Conservation (phyloP, 1,140 invertebrate genomes). For the Drosophila bocki region DNA sequence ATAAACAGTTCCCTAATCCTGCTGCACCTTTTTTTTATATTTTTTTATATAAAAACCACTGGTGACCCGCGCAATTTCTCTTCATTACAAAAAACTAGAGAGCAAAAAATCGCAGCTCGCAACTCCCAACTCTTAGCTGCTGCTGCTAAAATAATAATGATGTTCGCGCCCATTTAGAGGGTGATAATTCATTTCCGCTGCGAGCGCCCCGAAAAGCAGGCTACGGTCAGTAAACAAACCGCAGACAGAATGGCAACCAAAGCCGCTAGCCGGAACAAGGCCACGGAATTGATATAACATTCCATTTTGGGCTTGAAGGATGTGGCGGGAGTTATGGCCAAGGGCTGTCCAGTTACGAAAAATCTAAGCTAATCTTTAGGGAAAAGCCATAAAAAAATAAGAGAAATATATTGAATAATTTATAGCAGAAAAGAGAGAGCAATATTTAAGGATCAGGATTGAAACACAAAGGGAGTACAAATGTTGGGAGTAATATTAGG, state of each 20-base stretch:
- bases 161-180: conserved; percentile 66
- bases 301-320: neutral
- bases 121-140: neutral
- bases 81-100: conserved; percentile 48
- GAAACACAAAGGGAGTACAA: neutral
- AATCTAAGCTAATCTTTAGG: neutral
- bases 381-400: neutral
- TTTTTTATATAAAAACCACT: conserved; percentile 10
- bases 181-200: conserved; percentile 75
- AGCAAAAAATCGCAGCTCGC: conserved; percentile 4
- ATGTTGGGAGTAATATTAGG: neutral
- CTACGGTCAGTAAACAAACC: conserved; percentile 46
- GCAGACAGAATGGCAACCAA: conserved; percentile 32
- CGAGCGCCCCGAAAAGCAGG: conserved; percentile 33
- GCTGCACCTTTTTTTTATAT: conserved; percentile 14
- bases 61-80: conserved; percentile 52
- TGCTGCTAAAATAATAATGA: conserved; percentile 52
- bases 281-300: conserved; percentile 32
- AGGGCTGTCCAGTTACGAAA: neutral
- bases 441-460: neutral
- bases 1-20: conserved; percentile 5
- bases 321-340: neutral
- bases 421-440: neutral
- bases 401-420: neutral
- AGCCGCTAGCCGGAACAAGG: conserved; percentile 10